A percentile compares a stretch with the other conserved stretches of the same genome.
Evolutionary conservation across 2,797 vertebrate genomes (phyloP).

Genomic region (Chrysocyon brachyurus): DNA sequence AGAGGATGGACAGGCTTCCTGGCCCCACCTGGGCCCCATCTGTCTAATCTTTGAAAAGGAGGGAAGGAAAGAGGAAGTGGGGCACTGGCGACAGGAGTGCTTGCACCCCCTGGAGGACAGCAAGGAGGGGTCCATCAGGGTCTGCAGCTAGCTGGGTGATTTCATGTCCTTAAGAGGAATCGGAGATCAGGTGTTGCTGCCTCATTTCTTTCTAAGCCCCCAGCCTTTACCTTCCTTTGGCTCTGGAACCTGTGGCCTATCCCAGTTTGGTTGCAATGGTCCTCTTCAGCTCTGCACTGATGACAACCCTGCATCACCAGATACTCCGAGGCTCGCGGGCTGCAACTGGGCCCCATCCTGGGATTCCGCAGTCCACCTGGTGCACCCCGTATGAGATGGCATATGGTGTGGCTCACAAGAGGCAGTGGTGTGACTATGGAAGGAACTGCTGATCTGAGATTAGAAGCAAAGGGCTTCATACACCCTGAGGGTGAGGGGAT

Average conservation of each 20-base stretch:
- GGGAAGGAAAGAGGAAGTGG: neutral
- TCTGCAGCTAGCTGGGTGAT: neutral
- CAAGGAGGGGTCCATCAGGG: accelerated
- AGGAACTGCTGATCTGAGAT: neutral
- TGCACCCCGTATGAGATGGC: accelerated
- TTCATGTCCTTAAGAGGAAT: neutral
- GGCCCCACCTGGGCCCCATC: accelerated
- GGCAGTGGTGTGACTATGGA: neutral
- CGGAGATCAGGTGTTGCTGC: accelerated
- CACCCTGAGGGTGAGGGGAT: neutral
- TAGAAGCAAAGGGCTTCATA: neutral
- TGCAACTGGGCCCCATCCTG: neutral
- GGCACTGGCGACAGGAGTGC: accelerated
- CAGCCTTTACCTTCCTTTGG: neutral
- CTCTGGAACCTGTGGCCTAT: neutral
- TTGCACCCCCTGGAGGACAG: accelerated
- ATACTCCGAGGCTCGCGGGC: neutral
- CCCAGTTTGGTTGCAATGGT: neutral
- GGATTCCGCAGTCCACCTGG: neutral
- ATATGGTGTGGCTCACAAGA: neutral
- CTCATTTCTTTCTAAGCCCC: no score
- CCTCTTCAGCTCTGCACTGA: neutral
- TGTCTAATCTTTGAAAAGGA: neutral
- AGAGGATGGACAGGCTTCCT: neutral
- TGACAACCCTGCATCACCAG: accelerated